These are phyloP conservation scores for Gastrophysa polygoni DNA, from an alignment of 2,888 invertebrate genomes.

Conservation along the genomic window DNA sequence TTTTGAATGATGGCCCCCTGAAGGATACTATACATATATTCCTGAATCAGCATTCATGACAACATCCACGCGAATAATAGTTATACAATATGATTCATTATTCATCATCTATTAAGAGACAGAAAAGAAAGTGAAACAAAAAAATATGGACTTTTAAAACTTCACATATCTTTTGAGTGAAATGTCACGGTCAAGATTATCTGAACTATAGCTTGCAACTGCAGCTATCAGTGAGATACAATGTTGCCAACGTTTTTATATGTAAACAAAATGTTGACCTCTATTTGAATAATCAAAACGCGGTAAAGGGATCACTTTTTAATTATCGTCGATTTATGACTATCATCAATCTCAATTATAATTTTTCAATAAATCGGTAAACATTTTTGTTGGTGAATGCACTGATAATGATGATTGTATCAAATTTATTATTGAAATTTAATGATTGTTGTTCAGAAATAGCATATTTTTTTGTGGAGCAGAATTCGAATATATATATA, in stretches of 20 bases:
- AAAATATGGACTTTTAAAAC: no score
- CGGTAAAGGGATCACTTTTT: conserved; percentile 25
- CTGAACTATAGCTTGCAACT: neutral
- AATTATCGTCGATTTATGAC: conserved; percentile 28
- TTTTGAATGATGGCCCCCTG: no score
- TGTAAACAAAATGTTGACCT: conserved; percentile 33
- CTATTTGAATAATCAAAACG: conserved; percentile 27
- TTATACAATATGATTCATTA: no score
- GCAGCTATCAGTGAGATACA: conserved; percentile 1
- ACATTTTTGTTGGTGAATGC: neutral
- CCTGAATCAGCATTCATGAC: no score
- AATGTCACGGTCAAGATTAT: neutral
- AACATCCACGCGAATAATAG: no score
- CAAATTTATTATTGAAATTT: no score
- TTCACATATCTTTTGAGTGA: conserved; percentile 1
- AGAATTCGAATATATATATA: no score
- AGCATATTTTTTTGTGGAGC: neutral
- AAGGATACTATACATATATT: no score
- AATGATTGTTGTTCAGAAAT: neutral
- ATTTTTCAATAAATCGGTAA: conserved; percentile 7
- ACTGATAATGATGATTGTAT: neutral
- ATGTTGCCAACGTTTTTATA: conserved; percentile 23
- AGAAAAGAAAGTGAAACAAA: no score
- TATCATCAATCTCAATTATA: conserved; percentile 23
- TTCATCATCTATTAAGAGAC: no score